Evolutionary conservation across 2,888 invertebrate genomes (phyloP).

Genomic region (Meghimatium bilineatum): DNA sequence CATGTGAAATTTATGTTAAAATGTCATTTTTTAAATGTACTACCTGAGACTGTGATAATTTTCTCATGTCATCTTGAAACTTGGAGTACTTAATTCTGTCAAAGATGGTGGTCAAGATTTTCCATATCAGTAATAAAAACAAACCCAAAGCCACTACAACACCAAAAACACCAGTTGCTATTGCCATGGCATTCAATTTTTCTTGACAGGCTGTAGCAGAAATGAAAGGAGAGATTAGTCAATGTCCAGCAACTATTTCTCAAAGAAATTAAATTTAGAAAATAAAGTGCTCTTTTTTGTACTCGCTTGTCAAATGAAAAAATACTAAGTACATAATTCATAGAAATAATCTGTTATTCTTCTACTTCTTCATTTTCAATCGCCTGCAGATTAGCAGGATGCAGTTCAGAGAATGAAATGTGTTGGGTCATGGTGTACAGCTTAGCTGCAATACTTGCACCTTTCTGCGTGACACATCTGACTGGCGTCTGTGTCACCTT

Average conservation of each 20-base stretch:
- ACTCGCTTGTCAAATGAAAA: not conserved
- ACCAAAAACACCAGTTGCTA: slow-evolving; percentile 60
- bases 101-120: slow-evolving; percentile 61
- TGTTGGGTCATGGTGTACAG: no score
- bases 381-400: no score
- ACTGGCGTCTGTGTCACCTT: no score
- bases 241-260: no score
- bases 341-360: no score
- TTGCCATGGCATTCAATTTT: slow-evolving; percentile 56
- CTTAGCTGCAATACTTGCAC: no score
- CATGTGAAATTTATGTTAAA: not conserved
- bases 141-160: slow-evolving; percentile 65
- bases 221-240: no score
- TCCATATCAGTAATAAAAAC: slow-evolving; percentile 63
- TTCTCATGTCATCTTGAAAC: slow-evolving; percentile 60
- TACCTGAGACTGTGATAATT: slow-evolving; percentile 60
- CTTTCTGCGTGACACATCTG: no score
- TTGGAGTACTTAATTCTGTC: slow-evolving; percentile 65
- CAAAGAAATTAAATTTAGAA: no score
- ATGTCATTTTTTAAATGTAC: slow-evolving; percentile 11
- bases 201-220: slow-evolving; percentile 54
- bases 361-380: no score
- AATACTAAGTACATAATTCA: not conserved
- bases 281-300: no score
- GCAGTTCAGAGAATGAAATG: no score